Percentiles rank a stretch among this genome's conserved stretches.
Evolutionary conservation across 2,797 vertebrate species (phyloP).

Genomic region (Oreonectes daqikongensis): DNA sequence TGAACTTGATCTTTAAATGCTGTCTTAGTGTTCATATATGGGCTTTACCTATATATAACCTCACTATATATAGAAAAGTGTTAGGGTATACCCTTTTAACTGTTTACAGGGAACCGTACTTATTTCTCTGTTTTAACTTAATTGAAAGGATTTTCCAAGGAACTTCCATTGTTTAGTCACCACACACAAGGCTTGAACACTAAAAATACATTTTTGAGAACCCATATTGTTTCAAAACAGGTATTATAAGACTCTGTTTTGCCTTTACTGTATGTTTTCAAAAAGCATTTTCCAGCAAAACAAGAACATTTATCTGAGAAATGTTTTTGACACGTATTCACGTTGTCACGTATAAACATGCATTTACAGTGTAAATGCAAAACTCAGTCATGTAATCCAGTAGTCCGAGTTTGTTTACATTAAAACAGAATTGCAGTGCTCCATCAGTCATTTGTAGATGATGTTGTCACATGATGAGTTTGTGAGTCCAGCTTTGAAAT

Average conservation of each 20-base stretch:
- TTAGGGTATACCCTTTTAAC: background rate
- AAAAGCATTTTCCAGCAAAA: slow-evolving; percentile 1
- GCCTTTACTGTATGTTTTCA: background rate
- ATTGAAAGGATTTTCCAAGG: background rate
- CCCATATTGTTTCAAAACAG: slow-evolving; percentile 3
- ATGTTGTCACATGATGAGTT: slow-evolving; percentile 31
- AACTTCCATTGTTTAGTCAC: slow-evolving; percentile 5
- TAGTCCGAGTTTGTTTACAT: slow-evolving; percentile 62
- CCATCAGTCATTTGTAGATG: slow-evolving; percentile 35
- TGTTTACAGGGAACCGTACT: background rate
- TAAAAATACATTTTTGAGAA: slow-evolving; percentile 7
- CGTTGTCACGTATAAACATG: slow-evolving; percentile 21
- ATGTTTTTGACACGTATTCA: slow-evolving; percentile 13
- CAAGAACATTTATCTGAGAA: slow-evolving; percentile 9
- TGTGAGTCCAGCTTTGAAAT: slow-evolving; percentile 17
- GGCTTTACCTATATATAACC: background rate
- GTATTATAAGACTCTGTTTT: background rate
- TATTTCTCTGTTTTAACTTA: background rate
- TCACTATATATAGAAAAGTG: background rate
- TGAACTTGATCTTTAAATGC: slow-evolving; percentile 34
- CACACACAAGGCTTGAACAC: background rate
- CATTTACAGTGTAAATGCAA: slow-evolving; percentile 22
- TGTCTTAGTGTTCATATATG: slow-evolving; percentile 46
- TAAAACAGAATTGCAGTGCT: slow-evolving; percentile 9
- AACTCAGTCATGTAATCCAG: slow-evolving; percentile 31